Conservation (phyloP, 2,888 invertebrate species). For the Noctua janthina region DNA sequence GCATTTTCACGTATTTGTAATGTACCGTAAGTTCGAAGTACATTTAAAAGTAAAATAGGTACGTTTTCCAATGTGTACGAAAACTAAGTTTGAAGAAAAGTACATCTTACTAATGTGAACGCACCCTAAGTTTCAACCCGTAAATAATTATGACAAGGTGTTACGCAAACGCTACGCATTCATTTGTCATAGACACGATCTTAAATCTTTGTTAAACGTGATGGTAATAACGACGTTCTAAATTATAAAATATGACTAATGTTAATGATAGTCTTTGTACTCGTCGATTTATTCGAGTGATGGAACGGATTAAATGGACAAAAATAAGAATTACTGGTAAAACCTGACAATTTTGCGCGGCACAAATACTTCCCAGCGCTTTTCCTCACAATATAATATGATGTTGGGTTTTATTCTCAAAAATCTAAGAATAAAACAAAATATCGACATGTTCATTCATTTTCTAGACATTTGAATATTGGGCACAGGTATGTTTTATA, state of each 20-base stretch:
- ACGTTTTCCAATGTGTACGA: neutral
- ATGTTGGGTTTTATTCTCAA: slow-evolving; percentile 12
- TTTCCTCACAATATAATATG: slow-evolving; percentile 22
- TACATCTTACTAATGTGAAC: slow-evolving; percentile 16
- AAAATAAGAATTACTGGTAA: neutral
- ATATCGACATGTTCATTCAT: slow-evolving; percentile 22
- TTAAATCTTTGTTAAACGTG: slow-evolving; percentile 25
- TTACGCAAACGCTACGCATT: slow-evolving; percentile 3
- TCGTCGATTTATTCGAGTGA: slow-evolving; percentile 33
- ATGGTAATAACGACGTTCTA: slow-evolving; percentile 39
- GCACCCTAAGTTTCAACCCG: neutral
- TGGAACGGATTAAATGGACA: slow-evolving; percentile 9
- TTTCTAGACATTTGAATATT: slow-evolving; percentile 31
- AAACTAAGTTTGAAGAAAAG: slow-evolving; percentile 9
- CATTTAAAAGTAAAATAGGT: slow-evolving; percentile 2
- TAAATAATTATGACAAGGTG: neutral
- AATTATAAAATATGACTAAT: slow-evolving; percentile 47
- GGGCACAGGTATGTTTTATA: slow-evolving; percentile 35
- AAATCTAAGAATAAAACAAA: neutral
- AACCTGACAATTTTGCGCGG: slow-evolving; percentile 46
- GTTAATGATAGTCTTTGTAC: slow-evolving; percentile 29
- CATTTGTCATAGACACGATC: slow-evolving; percentile 1
- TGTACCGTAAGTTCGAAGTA: slow-evolving; percentile 24
- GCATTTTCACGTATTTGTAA: slow-evolving; percentile 33
- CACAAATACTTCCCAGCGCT: slow-evolving; percentile 54